Base-by-base conservation (phyloP, 2,113 vertebrate species). In the Vulpes ferrilata region DNA sequence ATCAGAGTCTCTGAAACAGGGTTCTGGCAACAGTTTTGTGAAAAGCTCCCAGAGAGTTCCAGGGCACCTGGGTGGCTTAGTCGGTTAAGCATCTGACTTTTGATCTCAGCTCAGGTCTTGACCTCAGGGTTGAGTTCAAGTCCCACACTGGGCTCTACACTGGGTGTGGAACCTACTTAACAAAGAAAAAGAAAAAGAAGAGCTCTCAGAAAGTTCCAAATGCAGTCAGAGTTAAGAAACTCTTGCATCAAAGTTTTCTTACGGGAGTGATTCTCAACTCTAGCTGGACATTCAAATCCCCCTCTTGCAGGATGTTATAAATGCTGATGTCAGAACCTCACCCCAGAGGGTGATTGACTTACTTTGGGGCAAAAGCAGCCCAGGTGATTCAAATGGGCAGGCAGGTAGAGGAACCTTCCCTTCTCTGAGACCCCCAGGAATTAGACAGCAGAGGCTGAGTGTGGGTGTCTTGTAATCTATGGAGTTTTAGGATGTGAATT, bases 381-480 rank as follows among this genome's bases (percentile, higher is more conserved):
- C 51, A 7, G 35, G 35, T 17, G 43, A 5, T 19, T 43, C 51
- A 38, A 7, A 78, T 0, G 5, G 25, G 53, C 9, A 8, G 5
- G 65, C 8, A 25, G 48, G 5, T 4, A 7, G 53, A 25, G 65
- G 88, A 32, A 13, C 4, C 27, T 38, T 7, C 38, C n/a, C 27
- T n/a, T 9, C 51, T 17, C 88, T 0, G 8, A 25, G 59, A 8
- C 25, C 32, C 57, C 59, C 1, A 32, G 62, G 22, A 48, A 35
- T 23, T 4, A 35, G 57, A 53, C 32, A 38, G 17, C 59, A 19
- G 62, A 71, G 60, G 55, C 43, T 12, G 27, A 55, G 80, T 3
- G 38, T 38, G 43, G 62, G 11, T 9, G 10, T 8, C n/a, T 8
- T 38, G 55, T 12, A 59, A 53, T 2, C 71, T 43, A 0, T 0